Base-by-base conservation (phyloP, 2,888 invertebrate genomes). In the Volucella zonaria region DNA sequence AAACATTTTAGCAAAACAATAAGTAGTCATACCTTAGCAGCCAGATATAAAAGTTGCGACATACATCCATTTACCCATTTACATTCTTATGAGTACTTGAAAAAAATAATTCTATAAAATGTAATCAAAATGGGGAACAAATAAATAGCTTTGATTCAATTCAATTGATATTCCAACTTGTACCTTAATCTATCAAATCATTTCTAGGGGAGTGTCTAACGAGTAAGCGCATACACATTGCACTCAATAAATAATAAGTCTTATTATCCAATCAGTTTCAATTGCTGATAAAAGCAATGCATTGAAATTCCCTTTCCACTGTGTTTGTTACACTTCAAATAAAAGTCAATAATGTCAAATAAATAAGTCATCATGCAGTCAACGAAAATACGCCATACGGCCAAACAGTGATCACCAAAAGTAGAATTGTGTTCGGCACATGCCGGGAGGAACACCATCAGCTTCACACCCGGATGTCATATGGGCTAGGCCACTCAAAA, bases 381-480 rank as follows among this genome's bases (percentile, higher is more conserved):
- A 6, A 40, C 40, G 40, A 43, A 74, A 81, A 47, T 51, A 45
- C 70, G 15, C 49, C 51, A 56, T 58, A 70, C 49, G 64, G 31
- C 49, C 42, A 14, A 31, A 64, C 52, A 42, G 14, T 31, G 54
- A 66, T 59, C 38, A 54, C 23, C 52, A 70, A 58, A 75, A 59
- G 47, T 12, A 10, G 45, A 18, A 45, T 75, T 82, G 47, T 67
- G 62, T 56, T 51, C 14, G 76, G 81, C 85, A 85, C 85, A 85
- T 85, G 85, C 85, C 85, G 81, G 68, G 31, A 31, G 31, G 31
- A 31, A 23, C 67, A 58, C 83, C 66, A 15, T 9, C 67, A 52
- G 42, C 47, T 43, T 66, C 64, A 73, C 74, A 85, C 85, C 85
- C 85, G 85, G 85, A 85, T 85, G 75, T 85, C 85, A 81, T 81